phyloP scores from a whole-genome alignment of 2,888 invertebrate genomes.

The Caenorhabditis imperialis region DNA sequence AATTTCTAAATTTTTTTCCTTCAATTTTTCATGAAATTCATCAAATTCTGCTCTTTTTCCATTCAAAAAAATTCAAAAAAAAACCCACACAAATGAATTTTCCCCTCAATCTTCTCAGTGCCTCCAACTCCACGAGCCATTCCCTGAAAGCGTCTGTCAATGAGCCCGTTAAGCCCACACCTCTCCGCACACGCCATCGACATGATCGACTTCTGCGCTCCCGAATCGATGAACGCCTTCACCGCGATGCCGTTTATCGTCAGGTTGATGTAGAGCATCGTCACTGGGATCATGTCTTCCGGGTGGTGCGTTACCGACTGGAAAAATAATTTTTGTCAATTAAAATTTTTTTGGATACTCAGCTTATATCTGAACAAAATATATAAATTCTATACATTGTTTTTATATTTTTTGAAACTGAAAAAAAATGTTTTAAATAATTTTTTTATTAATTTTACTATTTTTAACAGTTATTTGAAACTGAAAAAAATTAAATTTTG shows the following conservation, averaged over 20 bases:
- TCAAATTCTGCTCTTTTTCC: background rate
- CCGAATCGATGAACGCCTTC: constrained; percentile 98
- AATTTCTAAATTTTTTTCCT: too few relatives aligned
- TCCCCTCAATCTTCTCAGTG: constrained; percentile 93
- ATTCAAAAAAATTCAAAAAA: background rate
- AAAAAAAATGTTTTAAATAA: too few relatives aligned
- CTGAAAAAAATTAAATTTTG: too few relatives aligned
- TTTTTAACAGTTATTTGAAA: background rate
- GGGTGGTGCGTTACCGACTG: constrained; percentile 98
- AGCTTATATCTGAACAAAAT: too few relatives aligned
- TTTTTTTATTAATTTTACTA: background rate
- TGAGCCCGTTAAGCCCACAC: constrained; percentile 79
- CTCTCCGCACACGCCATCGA: constrained; percentile 89
- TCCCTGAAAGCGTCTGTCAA: constrained; percentile 93
- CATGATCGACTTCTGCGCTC: constrained; percentile 97
- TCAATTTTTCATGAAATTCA: background rate
- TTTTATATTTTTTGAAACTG: too few relatives aligned
- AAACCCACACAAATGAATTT: constrained; percentile 88
- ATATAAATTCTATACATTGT: too few relatives aligned
- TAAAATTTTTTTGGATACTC: too few relatives aligned
- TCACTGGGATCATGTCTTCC: constrained; percentile 96
- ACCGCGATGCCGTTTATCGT: constrained; percentile 95
- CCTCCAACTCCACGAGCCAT: constrained; percentile 98
- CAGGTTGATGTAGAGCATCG: constrained; percentile 97
- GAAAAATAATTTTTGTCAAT: too few relatives aligned